Evolutionary conservation across 2,113 vertebrate species (phyloP), one percentile per base, ranked within the genome.

Genomic region (Silurus meridionalis): DNA sequence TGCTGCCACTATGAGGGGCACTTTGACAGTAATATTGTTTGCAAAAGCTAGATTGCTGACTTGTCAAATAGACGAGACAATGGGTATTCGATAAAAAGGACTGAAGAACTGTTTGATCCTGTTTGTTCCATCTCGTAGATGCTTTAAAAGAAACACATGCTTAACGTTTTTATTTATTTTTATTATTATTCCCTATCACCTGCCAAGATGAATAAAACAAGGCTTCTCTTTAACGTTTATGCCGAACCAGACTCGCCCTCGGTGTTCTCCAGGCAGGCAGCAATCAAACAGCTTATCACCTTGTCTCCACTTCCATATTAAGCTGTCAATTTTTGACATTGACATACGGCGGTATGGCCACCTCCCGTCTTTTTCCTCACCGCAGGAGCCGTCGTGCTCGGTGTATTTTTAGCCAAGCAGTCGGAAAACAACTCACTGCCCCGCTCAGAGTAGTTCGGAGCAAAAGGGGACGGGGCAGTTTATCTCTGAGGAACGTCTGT

Each of bases 331-430:
- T 58, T 67, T 83, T 58, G 64, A 87, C 77, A 46, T 8, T 64
- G 72, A 83, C 64, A 50, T 84, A 82, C 2, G 9, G 71, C 50
- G 25, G 71, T 58, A 19, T 9, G 55, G 53, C 67, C 23, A 17
- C 80, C 75, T 88, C 85, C 66, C 53, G 19, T 72, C 85, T 55
- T 72, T 83, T 61, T 74, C 60, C 67, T 72, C 53, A 25, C 64
- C 64, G 37, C 71, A 75, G 83, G 85, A 61, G 77, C 83, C 52
- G 66, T 83, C 21, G 72, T 50, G 61, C 69, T 37, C 21, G n/a
- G 46, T 84, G 80, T 90, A 88, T 90, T 90, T 90, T 90, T 88
- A 90, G 85, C 80, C 46, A 37, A 58, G 64, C 10, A 21, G 17
- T 66, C n/a, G 64, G 28, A 75, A 88, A 86, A 90, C 78, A 88